phyloP scores from a whole-genome alignment of 2,888 invertebrate genomes.

The Malthinus flaveolus region DNA sequence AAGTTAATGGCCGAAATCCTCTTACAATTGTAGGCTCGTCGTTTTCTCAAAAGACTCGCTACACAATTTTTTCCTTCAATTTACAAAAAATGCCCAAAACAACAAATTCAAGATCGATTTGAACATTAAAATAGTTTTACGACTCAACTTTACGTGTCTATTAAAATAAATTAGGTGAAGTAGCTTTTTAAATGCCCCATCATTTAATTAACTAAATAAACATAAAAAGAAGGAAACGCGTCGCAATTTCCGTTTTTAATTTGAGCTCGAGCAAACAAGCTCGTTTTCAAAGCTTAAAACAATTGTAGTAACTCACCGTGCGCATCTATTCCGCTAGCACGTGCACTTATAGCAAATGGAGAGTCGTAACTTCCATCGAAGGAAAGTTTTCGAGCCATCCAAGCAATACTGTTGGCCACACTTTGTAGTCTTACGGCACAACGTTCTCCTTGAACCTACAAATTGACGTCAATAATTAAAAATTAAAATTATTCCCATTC shows the following conservation, averaged over 20 bases:
- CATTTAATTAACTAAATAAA: too few species aligned
- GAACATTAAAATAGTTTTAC: too few species aligned
- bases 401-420: constrained; percentile 92
- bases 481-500: background rate
- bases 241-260: background rate
- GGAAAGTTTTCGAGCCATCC: constrained; percentile 92
- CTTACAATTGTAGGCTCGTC: too few species aligned
- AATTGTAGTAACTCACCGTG: constrained; percentile 65
- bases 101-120: too few species aligned
- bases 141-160: too few species aligned
- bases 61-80: too few species aligned
- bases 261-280: background rate
- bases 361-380: constrained; percentile 95
- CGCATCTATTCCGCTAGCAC: constrained; percentile 90
- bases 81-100: too few species aligned
- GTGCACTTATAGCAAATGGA: constrained; percentile 92
- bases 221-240: too few species aligned
- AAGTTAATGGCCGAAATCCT: too few species aligned
- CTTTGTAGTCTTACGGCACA: constrained; percentile 81
- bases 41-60: too few species aligned
- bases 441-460: constrained; percentile 65
- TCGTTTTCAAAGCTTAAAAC: background rate
- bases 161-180: too few species aligned
- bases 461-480: constrained; percentile 19
- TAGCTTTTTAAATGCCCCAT: too few species aligned